Evolutionary conservation across 2,888 invertebrate species (phyloP).

Genomic region (Saturnia japonica): DNA sequence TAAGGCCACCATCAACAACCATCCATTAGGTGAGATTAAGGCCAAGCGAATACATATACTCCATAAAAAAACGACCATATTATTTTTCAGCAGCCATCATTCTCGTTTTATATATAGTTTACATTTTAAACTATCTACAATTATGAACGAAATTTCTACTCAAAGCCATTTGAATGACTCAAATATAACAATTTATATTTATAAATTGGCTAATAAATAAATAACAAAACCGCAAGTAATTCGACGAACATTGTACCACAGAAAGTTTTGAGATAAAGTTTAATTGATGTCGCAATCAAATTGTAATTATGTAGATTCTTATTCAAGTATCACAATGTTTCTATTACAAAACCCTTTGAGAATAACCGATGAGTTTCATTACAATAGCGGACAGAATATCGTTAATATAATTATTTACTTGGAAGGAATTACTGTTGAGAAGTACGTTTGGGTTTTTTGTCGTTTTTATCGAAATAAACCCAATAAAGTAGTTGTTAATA

Average conservation of each 20-base stretch:
- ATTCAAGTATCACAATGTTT: not conserved
- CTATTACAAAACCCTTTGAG: not conserved
- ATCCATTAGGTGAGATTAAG: too few species aligned
- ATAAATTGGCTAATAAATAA: not conserved
- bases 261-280: not conserved
- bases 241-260: not conserved
- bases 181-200: not conserved
- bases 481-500: not conserved
- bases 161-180: too few species aligned
- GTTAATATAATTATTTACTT: not conserved
- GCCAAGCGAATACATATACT: too few species aligned
- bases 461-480: too few species aligned
- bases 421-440: not conserved
- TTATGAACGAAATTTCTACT: too few species aligned
- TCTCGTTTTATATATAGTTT: too few species aligned
- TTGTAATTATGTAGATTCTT: not conserved
- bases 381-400: not conserved
- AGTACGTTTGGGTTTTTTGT: not conserved
- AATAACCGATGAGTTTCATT: not conserved
- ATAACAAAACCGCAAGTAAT: not conserved
- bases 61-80: too few species aligned
- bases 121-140: too few species aligned
- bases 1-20: too few species aligned
- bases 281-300: not conserved
- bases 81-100: too few species aligned